phyloP scores from a whole-genome alignment of 2,888 invertebrate species.

The Allygus modestus region DNA sequence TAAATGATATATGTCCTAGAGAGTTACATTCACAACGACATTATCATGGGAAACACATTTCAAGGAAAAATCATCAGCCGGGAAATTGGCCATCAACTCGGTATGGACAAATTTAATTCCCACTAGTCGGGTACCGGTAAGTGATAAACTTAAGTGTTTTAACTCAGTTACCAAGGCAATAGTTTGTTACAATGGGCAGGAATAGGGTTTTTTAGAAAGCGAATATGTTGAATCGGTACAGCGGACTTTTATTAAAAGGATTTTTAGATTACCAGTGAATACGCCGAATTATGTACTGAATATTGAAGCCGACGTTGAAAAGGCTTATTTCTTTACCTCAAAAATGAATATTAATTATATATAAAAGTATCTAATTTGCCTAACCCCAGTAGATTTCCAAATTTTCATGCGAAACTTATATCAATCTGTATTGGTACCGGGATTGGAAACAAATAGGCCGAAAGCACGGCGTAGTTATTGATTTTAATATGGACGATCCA shows the following conservation, averaged over 20 bases:
- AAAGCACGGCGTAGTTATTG: not conserved
- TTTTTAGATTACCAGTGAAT: constrained; percentile 51
- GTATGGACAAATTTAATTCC: constrained; percentile 35
- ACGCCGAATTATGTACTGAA: constrained; percentile 53
- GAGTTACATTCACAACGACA: not conserved
- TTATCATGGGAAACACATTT: not conserved
- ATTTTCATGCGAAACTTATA: constrained; percentile 2
- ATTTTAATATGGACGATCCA: not conserved
- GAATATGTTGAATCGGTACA: constrained; percentile 38
- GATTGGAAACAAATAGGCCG: not conserved
- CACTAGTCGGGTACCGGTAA: not conserved
- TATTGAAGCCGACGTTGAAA: constrained; percentile 49
- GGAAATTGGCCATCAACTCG: constrained; percentile 16
- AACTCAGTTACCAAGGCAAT: constrained; percentile 56
- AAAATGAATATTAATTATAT: not conserved
- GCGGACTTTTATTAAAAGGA: constrained; percentile 54
- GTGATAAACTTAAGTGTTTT: no score
- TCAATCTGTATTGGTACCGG: not conserved
- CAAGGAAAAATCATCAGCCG: constrained; percentile 9
- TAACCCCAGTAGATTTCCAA: constrained; percentile 39
- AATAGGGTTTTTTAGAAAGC: constrained; percentile 44
- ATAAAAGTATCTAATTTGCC: constrained; percentile 25
- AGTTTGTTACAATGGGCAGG: constrained; percentile 46
- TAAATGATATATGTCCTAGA: constrained; percentile 23
- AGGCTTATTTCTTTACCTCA: not conserved